Evolutionary conservation across 2,797 vertebrate genomes (phyloP).

Genomic region (Nannoperca australis): DNA sequence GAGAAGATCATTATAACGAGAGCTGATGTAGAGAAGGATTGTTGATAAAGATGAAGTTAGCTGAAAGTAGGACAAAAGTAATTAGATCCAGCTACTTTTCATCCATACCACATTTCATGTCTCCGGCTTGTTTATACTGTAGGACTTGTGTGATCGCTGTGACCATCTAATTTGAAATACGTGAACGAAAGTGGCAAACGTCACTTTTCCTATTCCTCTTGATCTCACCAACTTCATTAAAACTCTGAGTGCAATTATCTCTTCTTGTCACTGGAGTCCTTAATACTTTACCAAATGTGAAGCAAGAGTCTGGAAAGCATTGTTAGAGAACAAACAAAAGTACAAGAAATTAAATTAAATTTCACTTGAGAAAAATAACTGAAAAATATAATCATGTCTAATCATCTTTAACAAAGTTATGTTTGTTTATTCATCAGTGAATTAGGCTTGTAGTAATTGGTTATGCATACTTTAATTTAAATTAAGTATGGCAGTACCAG

Average conservation of each 20-base stretch:
- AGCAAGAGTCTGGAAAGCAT: conserved; percentile 15
- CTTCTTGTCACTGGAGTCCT: conserved; percentile 24
- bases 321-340: conserved; percentile 55
- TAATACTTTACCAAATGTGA: conserved; percentile 32
- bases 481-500: conserved; percentile 6
- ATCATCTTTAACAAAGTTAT: conserved; percentile 36
- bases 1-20: conserved; percentile 68
- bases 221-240: conserved; percentile 53
- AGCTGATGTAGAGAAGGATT: conserved; percentile 53
- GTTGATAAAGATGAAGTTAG: conserved; percentile 57
- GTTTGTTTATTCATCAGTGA: conserved; percentile 47
- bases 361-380: conserved; percentile 8
- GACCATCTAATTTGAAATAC: conserved; percentile 17
- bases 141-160: conserved; percentile 13
- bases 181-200: conserved; percentile 34
- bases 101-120: conserved; percentile 33
- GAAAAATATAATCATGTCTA: conserved; percentile 26
- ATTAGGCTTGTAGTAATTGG: conserved; percentile 27
- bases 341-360: conserved; percentile 32
- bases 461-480: conserved; percentile 43
- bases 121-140: conserved; percentile 19
- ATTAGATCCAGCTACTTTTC: conserved; percentile 59
- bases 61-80: conserved; percentile 76
- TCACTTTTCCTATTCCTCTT: conserved; percentile 38
- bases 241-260: conserved; percentile 32